A percentile compares a stretch with the other conserved stretches of the same genome.
Conservation (phyloP, 2,888 invertebrate species). For the Cheilosia pagana region DNA sequence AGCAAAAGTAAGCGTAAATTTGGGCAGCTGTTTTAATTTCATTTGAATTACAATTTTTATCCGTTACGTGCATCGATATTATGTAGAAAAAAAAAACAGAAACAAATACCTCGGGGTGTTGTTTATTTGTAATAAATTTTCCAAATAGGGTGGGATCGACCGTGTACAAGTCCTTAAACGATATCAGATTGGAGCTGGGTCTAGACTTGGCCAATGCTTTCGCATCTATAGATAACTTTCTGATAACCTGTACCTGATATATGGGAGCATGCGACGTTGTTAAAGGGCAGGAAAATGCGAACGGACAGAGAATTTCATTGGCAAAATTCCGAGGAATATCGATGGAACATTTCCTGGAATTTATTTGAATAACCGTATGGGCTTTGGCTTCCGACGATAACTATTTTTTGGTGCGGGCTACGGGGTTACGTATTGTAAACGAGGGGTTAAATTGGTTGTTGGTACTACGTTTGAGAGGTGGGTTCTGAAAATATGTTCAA, state of each 20-base stretch:
- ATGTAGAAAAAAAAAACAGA: not conserved
- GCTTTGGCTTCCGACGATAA: not conserved
- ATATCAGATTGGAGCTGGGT: constrained; percentile 60
- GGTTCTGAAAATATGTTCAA: too few relatives aligned
- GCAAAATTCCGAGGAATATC: constrained; percentile 32
- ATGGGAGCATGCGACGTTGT: constrained; percentile 17
- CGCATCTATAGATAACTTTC: constrained; percentile 51
- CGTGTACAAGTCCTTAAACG: constrained; percentile 54
- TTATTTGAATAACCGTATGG: constrained; percentile 54
- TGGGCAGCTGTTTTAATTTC: constrained; percentile 41
- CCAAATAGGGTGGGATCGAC: constrained; percentile 30
- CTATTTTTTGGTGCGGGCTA: too few relatives aligned
- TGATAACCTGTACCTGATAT: constrained; percentile 58
- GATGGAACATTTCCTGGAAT: constrained; percentile 36
- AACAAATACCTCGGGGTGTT: constrained; percentile 10
- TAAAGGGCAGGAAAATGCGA: constrained; percentile 9
- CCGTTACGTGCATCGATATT: constrained; percentile 62
- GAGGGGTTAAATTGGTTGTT: too few relatives aligned
- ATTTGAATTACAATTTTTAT: constrained; percentile 61
- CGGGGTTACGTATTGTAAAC: too few relatives aligned
- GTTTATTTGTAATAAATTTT: constrained; percentile 67
- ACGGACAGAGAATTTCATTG: constrained; percentile 48
- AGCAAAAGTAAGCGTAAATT: constrained; percentile 35
- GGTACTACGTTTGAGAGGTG: too few relatives aligned
- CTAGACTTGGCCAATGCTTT: constrained; percentile 61